Evolutionary conservation across 2,113 vertebrate genomes (phyloP), one percentile per base, ranked within the genome.

Genomic region (Dryoscopus gambensis): DNA sequence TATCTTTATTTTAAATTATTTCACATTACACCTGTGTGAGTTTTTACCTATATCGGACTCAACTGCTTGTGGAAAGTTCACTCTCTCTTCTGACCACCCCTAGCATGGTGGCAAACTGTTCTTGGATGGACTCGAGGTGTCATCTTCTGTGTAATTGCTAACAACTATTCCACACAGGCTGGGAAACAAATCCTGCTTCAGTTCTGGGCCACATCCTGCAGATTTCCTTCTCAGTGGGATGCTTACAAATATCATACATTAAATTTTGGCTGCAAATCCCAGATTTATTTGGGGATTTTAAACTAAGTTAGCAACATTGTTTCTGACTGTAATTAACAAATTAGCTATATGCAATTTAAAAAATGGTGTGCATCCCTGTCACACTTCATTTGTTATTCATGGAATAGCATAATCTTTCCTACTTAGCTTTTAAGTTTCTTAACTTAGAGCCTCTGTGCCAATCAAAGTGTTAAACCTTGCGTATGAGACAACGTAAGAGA

Each of bases 311-410:
- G 15, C 25, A 77, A 77, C 46, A 60, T 24, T 59, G 15, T 24
- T 88, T 83, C 70, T 89, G 39, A 60, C 59, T 88, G 21, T 57
- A 94, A 94, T 85, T 87, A 89, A 91, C 50, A 83, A 71, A 95
- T 83, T 59, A 73, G 39, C 47, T 84, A 81, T 5, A 2, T 46
- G 59, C 37, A 62, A 55, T 91, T 87, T 75, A n/a, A 87, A 83
- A 77, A 67, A 57, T 17, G 55, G 28, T 6, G 17, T 63, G 33
- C 28, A 74, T 88, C 50, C 23, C 49, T 90, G 68, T 64, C 67
- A 83, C 64, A 74, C 47, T 52, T 80, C 30, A 59, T 74, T 91
- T 91, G 56, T 78, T 95, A 84, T 75, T 95, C 76, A 79, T 77
- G 42, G 78, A 39, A 57, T 25, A 28, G 56, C 27, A 40, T 67